Percentiles rank a stretch among this genome's conserved stretches.
Conservation (phyloP, 1,140 invertebrate species). For the Lysiphlebus fabarum region DNA sequence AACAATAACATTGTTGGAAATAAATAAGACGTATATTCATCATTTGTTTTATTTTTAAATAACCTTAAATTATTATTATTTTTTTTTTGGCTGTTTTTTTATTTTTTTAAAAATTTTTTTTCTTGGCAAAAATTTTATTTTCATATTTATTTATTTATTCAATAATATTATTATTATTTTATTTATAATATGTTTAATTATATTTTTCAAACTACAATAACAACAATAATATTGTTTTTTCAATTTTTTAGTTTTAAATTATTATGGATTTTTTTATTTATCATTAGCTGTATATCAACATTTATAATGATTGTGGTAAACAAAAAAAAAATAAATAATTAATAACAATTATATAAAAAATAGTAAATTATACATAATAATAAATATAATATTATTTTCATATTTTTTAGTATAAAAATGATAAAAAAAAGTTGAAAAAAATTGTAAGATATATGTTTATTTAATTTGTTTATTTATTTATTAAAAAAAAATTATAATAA, state of each 20-base stretch:
- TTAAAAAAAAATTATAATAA: constrained; percentile 1
- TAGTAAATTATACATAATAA: not conserved
- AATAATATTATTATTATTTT: no score
- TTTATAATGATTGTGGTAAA: constrained; percentile 18
- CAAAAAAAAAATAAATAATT: not conserved
- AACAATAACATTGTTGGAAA: no score
- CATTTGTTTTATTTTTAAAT: no score
- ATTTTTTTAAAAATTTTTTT: no score
- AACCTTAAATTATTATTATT: no score
- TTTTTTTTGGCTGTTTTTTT: no score
- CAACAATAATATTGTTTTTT: constrained; percentile 4
- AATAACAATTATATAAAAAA: not conserved
- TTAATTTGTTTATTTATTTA: not conserved
- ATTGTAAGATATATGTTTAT: constrained; percentile 6
- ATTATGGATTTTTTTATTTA: constrained; percentile 20
- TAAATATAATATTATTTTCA: not conserved
- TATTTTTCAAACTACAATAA: constrained; percentile 11
- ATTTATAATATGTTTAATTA: not conserved
- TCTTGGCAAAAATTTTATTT: no score
- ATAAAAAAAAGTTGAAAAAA: constrained; percentile 10
- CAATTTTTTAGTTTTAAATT: constrained; percentile 16
- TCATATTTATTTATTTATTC: no score
- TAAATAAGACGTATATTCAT: no score
- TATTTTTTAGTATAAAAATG: constrained; percentile 14
- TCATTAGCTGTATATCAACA: constrained; percentile 3